Conservation (phyloP, 2,888 invertebrate genomes). For the Hemicrepidius hirtus region DNA sequence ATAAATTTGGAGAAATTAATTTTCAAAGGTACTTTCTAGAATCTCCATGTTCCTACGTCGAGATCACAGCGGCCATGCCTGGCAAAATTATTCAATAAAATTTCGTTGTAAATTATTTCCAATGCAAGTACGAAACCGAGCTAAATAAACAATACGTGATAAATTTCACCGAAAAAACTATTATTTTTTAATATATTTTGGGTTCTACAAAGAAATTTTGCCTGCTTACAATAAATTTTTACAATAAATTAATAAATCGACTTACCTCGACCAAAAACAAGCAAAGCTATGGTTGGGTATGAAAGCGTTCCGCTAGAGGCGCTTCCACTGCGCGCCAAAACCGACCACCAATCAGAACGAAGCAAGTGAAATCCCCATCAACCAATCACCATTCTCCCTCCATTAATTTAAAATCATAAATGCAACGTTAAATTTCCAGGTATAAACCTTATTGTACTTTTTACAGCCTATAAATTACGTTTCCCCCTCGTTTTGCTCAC, state of each 20-base stretch:
- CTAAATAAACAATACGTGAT: conserved; percentile 59
- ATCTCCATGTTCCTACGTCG: conserved; percentile 59
- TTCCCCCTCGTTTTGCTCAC: neutral
- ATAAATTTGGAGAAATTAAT: conserved; percentile 65
- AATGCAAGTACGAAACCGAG: conserved; percentile 59
- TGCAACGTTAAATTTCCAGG: neutral
- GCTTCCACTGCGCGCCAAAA: conserved; percentile 69
- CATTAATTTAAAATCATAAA: neutral
- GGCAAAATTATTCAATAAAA: conserved; percentile 65
- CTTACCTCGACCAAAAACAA: conserved; percentile 63
- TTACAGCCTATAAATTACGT: too few relatives aligned
- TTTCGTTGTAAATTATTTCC: conserved; percentile 66
- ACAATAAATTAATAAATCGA: conserved; percentile 65
- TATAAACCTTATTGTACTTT: neutral
- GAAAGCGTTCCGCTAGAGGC: conserved; percentile 69
- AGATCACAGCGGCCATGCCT: conserved; percentile 67
- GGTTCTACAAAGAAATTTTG: conserved; percentile 65
- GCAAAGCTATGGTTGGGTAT: conserved; percentile 55
- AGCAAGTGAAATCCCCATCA: neutral
- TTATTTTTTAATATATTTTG: conserved; percentile 66
- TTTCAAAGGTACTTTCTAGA: conserved; percentile 63
- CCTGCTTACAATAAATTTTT: conserved; percentile 68
- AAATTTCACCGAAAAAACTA: conserved; percentile 70
- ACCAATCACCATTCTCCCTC: neutral
- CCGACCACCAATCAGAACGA: conserved; percentile 63